Base-by-base conservation (phyloP, 2,113 vertebrate species). In the Saguinus imperator region DNA sequence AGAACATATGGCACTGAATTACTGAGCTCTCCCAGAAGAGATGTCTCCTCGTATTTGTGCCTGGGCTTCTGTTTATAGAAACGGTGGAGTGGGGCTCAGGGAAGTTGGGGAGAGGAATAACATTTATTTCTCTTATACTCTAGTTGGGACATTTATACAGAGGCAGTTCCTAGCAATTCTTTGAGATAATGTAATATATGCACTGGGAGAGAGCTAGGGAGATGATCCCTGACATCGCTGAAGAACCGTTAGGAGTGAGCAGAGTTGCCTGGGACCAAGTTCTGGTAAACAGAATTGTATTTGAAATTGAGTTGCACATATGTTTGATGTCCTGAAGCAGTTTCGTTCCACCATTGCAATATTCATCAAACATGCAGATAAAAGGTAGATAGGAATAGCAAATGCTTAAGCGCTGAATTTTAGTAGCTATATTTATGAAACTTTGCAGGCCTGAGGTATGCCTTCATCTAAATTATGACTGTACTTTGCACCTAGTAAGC, bases 231-330 rank as follows among this genome's bases (percentile, higher is more conserved):
- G 80, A 89, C 8, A 29, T 91, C 43, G 70, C 83, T 66, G 37
- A 95, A 82, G n/a, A 80, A 57, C 48, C 16, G 27, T 77, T 61
- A 79, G 80, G 37, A 37, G 27, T 52, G 48, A 73, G n/a, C 35
- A 73, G 73, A 68, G 45, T 64, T 94, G 48, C 79, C 57, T 61
- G 66, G 61, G 48, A 75, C 52, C 70, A 35, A 57, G 23, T 48
- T 95, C 88, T 91, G 40, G 79, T 95, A 93, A 92, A 94, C 82
- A 89, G 55, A 82, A 75, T 50, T 61, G 32, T 64, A 80, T 58
- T 86, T 2, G 37, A 88, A 85, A 68, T 81, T 8, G 55, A 86
- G 27, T 68, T 95, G 61, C 75, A 35, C 18, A 8, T 48, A 8
- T 48, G 25, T 92, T 81, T 88, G 68, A 73, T 82, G 57, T 40